Conservation (phyloP, 2,888 invertebrate species). For the Cartodere bifasciata region DNA sequence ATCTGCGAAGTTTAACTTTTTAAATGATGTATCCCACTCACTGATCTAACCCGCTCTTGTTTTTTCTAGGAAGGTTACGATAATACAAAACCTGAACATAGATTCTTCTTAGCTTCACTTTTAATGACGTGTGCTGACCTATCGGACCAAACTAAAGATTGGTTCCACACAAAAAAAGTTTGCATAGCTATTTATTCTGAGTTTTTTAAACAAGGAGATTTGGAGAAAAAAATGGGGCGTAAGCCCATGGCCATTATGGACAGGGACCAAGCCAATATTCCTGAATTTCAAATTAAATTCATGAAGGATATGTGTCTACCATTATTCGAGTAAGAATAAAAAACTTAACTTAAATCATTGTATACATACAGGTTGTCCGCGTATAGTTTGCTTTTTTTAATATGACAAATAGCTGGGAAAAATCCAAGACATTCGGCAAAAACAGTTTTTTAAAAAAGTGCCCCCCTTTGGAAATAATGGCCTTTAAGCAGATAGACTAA, state of each 20-base stretch:
- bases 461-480: no score
- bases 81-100: neutral
- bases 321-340: slow-evolving; percentile 41
- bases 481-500: no score
- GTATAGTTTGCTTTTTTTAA: no score
- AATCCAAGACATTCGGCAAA: no score
- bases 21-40: no score
- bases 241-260: slow-evolving; percentile 68
- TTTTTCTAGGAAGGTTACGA: neutral
- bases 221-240: slow-evolving; percentile 67
- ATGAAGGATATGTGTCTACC: slow-evolving; percentile 38
- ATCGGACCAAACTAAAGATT: slow-evolving; percentile 72
- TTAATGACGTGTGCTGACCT: slow-evolving; percentile 80
- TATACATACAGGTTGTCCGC: no score
- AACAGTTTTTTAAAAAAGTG: no score
- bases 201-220: slow-evolving; percentile 78
- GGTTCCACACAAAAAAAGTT: slow-evolving; percentile 38
- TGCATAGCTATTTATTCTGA: slow-evolving; percentile 49
- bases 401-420: no score
- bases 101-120: slow-evolving; percentile 28
- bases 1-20: no score
- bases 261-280: slow-evolving; percentile 66
- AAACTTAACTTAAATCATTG: no score
- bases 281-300: slow-evolving; percentile 70
- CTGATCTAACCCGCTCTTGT: no score